Conservation (phyloP, 2,888 invertebrate species). For the Strigamia crassipes region DNA sequence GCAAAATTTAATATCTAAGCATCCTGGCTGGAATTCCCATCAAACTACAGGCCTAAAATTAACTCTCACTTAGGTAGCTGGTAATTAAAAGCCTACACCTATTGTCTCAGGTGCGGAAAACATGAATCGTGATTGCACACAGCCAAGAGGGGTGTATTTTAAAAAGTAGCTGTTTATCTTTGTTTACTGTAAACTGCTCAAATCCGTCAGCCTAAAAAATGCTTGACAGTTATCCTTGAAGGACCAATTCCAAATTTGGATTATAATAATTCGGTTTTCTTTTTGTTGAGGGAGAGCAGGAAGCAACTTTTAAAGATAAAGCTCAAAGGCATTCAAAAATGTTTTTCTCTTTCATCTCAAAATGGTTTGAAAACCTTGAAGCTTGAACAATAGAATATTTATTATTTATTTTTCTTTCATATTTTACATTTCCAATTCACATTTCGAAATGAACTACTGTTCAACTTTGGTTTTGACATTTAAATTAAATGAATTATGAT, state of each 20-base stretch:
- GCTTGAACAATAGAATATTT: constrained; percentile 16
- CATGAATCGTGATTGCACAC: constrained; percentile 2
- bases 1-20: neutral
- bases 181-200: neutral
- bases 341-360: constrained; percentile 14
- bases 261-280: constrained; percentile 10
- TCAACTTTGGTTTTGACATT: constrained; percentile 20
- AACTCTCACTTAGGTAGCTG: neutral
- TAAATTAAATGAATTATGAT: constrained; percentile 31
- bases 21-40: neutral
- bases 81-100: constrained; percentile 22
- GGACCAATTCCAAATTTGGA: neutral
- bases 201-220: neutral
- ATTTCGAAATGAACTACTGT: constrained; percentile 13
- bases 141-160: neutral
- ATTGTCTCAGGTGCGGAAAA: constrained; percentile 15
- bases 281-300: constrained; percentile 36
- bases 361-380: constrained; percentile 14
- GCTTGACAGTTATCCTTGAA: constrained; percentile 1
- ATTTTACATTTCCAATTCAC: neutral
- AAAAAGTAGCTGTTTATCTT: neutral
- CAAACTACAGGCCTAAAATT: constrained; percentile 14
- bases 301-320: constrained; percentile 32
- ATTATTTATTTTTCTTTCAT: neutral
- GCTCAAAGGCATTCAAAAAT: constrained; percentile 14